phyloP scores from a whole-genome alignment of 2,888 invertebrate species.

The Protophormia terraenovae region DNA sequence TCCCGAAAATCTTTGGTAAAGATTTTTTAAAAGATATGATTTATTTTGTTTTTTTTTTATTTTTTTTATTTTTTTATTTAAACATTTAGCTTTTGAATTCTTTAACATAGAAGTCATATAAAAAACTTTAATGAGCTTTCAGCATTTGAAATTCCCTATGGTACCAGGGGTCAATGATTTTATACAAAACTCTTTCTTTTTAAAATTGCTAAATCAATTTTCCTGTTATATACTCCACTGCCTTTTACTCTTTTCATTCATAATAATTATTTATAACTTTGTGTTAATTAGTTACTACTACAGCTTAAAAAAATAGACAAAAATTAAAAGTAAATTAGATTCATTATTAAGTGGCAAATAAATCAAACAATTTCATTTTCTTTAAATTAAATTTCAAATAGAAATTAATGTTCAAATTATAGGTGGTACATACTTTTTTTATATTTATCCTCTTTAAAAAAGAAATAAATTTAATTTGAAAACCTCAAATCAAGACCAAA shows the following conservation, averaged over 20 bases:
- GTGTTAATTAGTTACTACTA: conserved; percentile 47
- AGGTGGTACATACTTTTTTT: conserved; percentile 29
- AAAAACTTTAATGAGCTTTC: too few relatives aligned
- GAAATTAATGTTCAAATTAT: conserved; percentile 13
- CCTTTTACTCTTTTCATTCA: not conserved
- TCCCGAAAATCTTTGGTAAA: too few relatives aligned
- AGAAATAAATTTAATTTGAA: too few relatives aligned
- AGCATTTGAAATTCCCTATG: too few relatives aligned
- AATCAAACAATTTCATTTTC: not conserved
- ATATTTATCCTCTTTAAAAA: not conserved
- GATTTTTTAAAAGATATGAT: too few relatives aligned
- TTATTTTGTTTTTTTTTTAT: too few relatives aligned
- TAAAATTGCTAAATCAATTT: not conserved
- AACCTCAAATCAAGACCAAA: conserved; percentile 7
- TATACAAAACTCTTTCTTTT: too few relatives aligned
- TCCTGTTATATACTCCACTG: conserved; percentile 10
- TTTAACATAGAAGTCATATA: too few relatives aligned
- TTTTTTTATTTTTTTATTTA: too few relatives aligned
- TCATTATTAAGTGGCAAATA: not conserved
- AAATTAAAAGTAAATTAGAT: conserved; percentile 5
- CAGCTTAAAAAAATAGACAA: not conserved
- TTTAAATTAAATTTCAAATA: not conserved
- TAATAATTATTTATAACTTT: not conserved
- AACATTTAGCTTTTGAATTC: too few relatives aligned
- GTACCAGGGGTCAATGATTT: too few relatives aligned